Conservation (phyloP, 2,113 vertebrate genomes). For the Dryoscopus gambensis region DNA sequence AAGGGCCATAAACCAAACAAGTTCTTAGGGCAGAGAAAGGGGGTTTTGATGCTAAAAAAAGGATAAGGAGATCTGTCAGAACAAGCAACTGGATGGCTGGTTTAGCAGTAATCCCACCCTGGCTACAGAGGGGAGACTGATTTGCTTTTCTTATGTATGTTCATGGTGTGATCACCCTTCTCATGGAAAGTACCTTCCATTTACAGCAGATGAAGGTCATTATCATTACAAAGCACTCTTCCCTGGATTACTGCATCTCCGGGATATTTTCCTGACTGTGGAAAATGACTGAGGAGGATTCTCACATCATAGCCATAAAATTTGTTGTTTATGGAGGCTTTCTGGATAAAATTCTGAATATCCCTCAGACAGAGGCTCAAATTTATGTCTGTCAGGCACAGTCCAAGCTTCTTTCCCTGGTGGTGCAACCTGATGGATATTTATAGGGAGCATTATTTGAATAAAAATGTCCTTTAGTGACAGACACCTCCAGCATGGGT, state of each 20-base stretch:
- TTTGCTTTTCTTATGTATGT: not conserved
- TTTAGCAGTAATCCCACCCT: not conserved
- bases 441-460: not conserved
- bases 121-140: not conserved
- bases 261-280: not conserved
- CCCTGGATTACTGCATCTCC: not conserved
- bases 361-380: not conserved
- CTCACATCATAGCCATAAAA: not conserved
- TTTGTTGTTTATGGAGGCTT: not conserved
- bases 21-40: not conserved
- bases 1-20: not conserved
- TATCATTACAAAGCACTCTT: not conserved
- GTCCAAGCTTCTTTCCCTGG: not conserved
- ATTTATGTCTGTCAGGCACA: not conserved
- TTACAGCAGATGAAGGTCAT: not conserved
- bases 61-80: not conserved
- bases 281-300: not conserved
- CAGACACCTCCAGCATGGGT: not conserved
- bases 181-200: not conserved
- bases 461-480: not conserved
- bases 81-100: not conserved
- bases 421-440: not conserved
- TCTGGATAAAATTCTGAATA: not conserved
- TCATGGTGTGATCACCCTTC: not conserved
- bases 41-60: not conserved